These are phyloP conservation scores for Pseudomugil gertrudae DNA, from an alignment of 2,797 vertebrate genomes.

Conservation along the genomic window DNA sequence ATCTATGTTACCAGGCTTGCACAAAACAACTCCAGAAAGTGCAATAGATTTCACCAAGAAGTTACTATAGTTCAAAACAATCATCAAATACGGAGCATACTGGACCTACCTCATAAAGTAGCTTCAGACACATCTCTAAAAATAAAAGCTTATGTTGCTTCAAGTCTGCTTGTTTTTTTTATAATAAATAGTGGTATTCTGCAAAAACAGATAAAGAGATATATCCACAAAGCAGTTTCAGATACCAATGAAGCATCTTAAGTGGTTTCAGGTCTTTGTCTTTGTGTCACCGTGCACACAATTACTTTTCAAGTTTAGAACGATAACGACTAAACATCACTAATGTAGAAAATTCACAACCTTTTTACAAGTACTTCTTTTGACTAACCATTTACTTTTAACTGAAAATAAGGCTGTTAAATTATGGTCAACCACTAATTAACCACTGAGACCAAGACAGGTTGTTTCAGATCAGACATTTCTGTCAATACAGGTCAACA, in stretches of 20 bases:
- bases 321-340: not conserved
- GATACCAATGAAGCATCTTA: not conserved
- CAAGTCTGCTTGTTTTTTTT: conserved; percentile 17
- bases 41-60: conserved; percentile 20
- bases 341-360: conserved; percentile 8
- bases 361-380: conserved; percentile 7
- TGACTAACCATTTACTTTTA: not conserved
- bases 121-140: conserved; percentile 3
- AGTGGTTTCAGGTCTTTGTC: conserved; percentile 2
- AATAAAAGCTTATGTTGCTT: conserved; percentile 13
- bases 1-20: conserved; percentile 1
- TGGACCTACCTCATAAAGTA: conserved; percentile 18
- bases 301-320: not conserved
- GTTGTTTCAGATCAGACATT: conserved; percentile 4
- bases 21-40: conserved; percentile 20
- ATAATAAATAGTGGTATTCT: conserved; percentile 14
- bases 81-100: conserved; percentile 12
- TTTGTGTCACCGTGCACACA: too few relatives aligned
- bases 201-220: not conserved
- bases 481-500: conserved; percentile 35
- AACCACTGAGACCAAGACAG: conserved; percentile 4
- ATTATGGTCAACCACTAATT: conserved; percentile 5
- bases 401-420: not conserved
- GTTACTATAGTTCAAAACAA: conserved; percentile 17
- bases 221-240: not conserved